These are phyloP conservation scores for Etheostoma nigrum DNA, from an alignment of 2,797 vertebrate genomes.

Conservation along the genomic window DNA sequence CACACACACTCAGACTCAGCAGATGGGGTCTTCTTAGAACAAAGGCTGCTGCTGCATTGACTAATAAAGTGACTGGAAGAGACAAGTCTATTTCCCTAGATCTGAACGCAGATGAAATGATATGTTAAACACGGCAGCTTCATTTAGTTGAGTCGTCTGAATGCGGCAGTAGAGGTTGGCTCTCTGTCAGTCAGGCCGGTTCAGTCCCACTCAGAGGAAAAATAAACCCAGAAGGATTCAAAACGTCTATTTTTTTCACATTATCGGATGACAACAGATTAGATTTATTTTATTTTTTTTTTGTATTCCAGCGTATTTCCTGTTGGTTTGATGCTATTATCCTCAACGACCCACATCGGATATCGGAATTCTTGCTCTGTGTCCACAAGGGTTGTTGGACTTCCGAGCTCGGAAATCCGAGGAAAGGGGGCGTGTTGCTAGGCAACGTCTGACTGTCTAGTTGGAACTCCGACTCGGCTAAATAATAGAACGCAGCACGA, in stretches of 20 bases:
- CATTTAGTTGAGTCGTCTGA: neutral
- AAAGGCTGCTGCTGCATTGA: conserved; percentile 42
- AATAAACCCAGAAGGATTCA: neutral
- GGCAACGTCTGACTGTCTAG: too few species aligned
- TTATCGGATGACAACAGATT: too few species aligned
- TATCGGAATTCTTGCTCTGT: too few species aligned
- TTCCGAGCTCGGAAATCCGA: too few species aligned
- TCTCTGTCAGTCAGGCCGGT: neutral
- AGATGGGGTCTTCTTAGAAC: conserved; percentile 67
- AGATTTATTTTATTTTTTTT: neutral
- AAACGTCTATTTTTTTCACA: neutral
- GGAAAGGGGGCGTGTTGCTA: too few species aligned
- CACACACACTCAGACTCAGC: conserved; percentile 32
- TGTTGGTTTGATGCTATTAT: neutral
- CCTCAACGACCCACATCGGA: too few species aligned
- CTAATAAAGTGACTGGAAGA: conserved; percentile 28
- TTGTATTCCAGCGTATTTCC: neutral
- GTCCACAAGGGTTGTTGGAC: too few species aligned
- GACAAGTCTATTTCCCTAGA: conserved; percentile 10
- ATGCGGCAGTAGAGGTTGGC: neutral
- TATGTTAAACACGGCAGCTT: neutral
- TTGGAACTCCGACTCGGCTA: too few species aligned
- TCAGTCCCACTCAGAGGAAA: neutral
- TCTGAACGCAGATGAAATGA: conserved; percentile 8
- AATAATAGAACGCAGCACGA: too few species aligned